Percentiles rank a stretch among this genome's conserved stretches.
Evolutionary conservation across 2,888 invertebrate genomes (phyloP).

Genomic region (Acanthosepion pharaonis): DNA sequence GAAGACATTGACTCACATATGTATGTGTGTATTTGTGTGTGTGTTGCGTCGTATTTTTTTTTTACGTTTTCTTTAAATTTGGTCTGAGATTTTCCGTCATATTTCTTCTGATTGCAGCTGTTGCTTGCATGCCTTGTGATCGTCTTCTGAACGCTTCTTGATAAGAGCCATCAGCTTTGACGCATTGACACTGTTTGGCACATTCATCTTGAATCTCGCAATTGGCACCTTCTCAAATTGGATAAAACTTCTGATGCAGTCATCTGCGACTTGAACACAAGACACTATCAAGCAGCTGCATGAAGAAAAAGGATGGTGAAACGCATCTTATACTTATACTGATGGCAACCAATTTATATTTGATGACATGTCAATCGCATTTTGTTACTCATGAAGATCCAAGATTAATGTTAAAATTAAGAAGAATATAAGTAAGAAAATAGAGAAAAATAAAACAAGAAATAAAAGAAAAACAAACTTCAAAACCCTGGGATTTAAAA

Average conservation of each 20-base stretch:
- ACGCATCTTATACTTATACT: not conserved
- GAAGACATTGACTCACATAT: no score
- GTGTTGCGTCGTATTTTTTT: no score
- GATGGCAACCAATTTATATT: not conserved
- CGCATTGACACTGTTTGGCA: not conserved
- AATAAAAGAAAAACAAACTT: no score
- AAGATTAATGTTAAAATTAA: no score
- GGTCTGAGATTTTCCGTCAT: not conserved
- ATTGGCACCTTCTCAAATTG: constrained; percentile 18
- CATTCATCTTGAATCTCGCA: not conserved
- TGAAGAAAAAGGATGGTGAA: not conserved
- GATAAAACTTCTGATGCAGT: constrained; percentile 33
- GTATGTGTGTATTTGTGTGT: no score
- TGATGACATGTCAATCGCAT: not conserved
- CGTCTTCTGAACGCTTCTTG: not conserved
- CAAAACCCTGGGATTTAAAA: no score
- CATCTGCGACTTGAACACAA: not conserved
- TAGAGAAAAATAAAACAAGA: no score
- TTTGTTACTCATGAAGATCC: no score
- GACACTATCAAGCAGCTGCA: not conserved
- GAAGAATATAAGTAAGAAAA: not conserved
- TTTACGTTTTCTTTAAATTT: not conserved
- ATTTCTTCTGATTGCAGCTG: not conserved
- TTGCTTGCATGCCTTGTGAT: constrained; percentile 33
- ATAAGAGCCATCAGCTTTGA: constrained; percentile 9